These are phyloP conservation scores for Antrozous pallidus DNA, from an alignment of 2,797 vertebrate genomes.

Conservation along the genomic window DNA sequence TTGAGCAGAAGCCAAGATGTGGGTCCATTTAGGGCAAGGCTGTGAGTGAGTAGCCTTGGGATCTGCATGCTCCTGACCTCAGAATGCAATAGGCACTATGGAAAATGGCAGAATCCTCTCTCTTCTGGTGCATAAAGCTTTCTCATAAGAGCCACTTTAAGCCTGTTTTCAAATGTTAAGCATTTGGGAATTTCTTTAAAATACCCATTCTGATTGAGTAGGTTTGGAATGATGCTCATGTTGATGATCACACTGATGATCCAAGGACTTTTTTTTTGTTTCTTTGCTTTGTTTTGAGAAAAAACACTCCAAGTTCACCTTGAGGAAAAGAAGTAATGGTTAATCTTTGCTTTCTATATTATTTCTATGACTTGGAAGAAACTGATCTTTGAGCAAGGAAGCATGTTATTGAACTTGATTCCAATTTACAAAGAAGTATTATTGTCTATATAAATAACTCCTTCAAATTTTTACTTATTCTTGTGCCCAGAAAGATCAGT, in stretches of 20 bases:
- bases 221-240: background rate
- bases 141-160: background rate
- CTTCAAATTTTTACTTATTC: background rate
- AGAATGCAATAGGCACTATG: background rate
- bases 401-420: background rate
- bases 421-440: background rate
- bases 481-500: background rate
- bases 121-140: background rate
- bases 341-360: background rate
- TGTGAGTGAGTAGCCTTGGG: background rate
- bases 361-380: background rate
- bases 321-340: background rate
- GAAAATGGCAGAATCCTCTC: background rate
- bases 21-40: background rate
- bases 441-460: background rate
- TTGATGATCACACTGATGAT: background rate
- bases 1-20: background rate
- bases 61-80: background rate
- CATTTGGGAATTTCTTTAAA: background rate
- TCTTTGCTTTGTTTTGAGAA: background rate
- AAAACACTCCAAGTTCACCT: background rate
- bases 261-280: background rate
- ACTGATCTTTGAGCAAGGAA: background rate
- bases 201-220: background rate
- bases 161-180: background rate